A percentile compares a stretch with the other conserved stretches of the same genome.
These are phyloP conservation scores for Myotis myotis DNA, from an alignment of 2,797 vertebrate genomes.

Conservation along the genomic window DNA sequence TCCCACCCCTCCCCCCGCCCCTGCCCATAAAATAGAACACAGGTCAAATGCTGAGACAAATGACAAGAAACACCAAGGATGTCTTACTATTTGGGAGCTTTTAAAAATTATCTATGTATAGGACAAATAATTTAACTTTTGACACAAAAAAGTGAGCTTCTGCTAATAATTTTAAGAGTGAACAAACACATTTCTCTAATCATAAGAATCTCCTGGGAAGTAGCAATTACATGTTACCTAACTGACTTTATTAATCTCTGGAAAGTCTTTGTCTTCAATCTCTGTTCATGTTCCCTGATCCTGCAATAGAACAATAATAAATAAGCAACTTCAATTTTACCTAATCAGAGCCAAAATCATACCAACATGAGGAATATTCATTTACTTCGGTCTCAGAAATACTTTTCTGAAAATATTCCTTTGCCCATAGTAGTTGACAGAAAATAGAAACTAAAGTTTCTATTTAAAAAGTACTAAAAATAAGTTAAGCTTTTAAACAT, in stretches of 20 bases:
- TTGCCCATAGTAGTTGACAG: background rate
- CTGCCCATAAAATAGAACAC: background rate
- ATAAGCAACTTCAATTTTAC: background rate
- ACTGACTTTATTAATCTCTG: background rate
- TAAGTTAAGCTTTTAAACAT: background rate
- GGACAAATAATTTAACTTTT: background rate
- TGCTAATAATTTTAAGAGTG: background rate
- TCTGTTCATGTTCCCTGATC: background rate
- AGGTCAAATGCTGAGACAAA: background rate
- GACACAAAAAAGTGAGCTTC: background rate
- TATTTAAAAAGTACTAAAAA: background rate
- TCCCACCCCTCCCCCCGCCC: no score
- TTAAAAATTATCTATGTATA: background rate
- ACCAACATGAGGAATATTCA: background rate
- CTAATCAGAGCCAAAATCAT: background rate
- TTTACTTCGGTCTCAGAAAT: background rate
- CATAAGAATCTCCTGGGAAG: background rate
- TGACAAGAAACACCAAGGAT: background rate
- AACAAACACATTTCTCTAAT: background rate
- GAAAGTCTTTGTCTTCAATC: background rate
- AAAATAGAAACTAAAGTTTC: conserved; percentile 1
- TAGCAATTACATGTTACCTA: background rate
- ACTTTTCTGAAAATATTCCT: background rate
- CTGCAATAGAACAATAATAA: background rate
- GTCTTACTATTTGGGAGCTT: background rate